Percentiles rank a stretch among this genome's conserved stretches.
Evolutionary conservation across 2,797 vertebrate genomes (phyloP).

Genomic region (Sparus aurata): DNA sequence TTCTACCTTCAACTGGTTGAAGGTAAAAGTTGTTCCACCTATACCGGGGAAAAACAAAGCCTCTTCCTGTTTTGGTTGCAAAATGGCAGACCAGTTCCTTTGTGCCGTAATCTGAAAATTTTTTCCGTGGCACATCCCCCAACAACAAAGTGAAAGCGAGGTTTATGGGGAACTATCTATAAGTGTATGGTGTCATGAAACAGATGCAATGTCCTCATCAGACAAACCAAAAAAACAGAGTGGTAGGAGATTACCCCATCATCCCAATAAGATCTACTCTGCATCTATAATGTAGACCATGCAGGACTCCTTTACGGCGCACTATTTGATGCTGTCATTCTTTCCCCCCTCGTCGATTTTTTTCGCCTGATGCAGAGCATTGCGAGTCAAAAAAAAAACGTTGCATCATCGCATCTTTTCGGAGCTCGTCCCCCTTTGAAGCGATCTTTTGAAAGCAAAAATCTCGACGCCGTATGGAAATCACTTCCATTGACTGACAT

Average conservation of each 20-base stretch:
- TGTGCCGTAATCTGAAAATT: too few relatives aligned
- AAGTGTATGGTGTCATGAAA: background rate
- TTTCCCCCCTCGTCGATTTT: too few relatives aligned
- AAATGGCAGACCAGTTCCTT: too few relatives aligned
- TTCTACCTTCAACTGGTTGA: constrained; percentile 20
- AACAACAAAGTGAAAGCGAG: too few relatives aligned
- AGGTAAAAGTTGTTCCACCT: too few relatives aligned
- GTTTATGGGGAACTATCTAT: too few relatives aligned
- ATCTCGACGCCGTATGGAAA: constrained; percentile 19
- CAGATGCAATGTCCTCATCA: background rate
- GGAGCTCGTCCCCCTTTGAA: constrained; percentile 3
- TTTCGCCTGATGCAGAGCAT: background rate
- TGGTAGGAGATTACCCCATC: background rate
- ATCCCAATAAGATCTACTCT: background rate
- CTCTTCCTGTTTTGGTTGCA: too few relatives aligned
- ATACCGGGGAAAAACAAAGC: too few relatives aligned
- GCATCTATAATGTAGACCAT: background rate
- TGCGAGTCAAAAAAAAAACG: constrained; percentile 17
- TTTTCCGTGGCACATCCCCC: too few relatives aligned
- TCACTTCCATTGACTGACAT: constrained; percentile 42
- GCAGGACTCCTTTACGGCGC: background rate
- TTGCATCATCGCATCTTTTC: constrained; percentile 9
- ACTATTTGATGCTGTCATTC: too few relatives aligned
- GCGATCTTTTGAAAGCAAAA: constrained; percentile 30
- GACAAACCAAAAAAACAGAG: background rate